Evolutionary conservation across 2,888 invertebrate species (phyloP).

Genomic region (Pammene aurita): DNA sequence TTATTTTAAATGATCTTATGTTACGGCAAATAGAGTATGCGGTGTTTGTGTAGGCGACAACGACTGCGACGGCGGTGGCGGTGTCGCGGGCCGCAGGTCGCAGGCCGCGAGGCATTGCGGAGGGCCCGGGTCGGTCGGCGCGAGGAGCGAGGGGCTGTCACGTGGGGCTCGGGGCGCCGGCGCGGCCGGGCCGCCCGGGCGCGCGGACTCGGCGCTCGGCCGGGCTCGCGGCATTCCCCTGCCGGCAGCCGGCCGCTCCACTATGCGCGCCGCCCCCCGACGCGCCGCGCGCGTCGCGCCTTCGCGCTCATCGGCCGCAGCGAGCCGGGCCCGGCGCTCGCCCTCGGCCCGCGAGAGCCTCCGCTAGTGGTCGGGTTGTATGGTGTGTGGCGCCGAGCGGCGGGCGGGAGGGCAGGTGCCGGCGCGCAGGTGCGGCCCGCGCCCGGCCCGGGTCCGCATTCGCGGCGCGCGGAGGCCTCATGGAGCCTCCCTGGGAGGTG

Average conservation of each 20-base stretch:
- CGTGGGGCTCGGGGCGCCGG: slow-evolving; percentile 74
- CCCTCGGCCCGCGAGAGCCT: slow-evolving; percentile 67
- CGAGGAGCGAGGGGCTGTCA: slow-evolving; percentile 67
- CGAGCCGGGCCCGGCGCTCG: slow-evolving; percentile 72
- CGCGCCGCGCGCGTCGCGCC: slow-evolving; percentile 65
- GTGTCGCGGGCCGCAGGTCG: slow-evolving; percentile 38
- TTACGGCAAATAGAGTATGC: not conserved
- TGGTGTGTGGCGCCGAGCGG: slow-evolving; percentile 68
- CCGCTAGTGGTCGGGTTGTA: slow-evolving; percentile 71
- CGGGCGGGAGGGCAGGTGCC: slow-evolving; percentile 74
- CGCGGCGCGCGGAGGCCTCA: slow-evolving; percentile 71
- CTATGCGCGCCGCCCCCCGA: slow-evolving; percentile 69
- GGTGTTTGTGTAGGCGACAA: slow-evolving; percentile 23
- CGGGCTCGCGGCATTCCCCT: slow-evolving; percentile 73
- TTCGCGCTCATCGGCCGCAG: slow-evolving; percentile 64
- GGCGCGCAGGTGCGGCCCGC: slow-evolving; percentile 77
- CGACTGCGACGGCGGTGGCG: slow-evolving; percentile 2
- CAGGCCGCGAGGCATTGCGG: slow-evolving; percentile 52
- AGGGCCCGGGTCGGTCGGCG: slow-evolving; percentile 56
- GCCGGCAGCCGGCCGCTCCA: slow-evolving; percentile 71
- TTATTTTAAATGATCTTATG: not conserved
- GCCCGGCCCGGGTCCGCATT: slow-evolving; percentile 73
- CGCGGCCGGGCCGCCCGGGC: slow-evolving; percentile 78
- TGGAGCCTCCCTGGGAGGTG: slow-evolving; percentile 85
- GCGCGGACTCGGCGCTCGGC: slow-evolving; percentile 60